Conservation (phyloP, 1,140 invertebrate species). For the Gonatopus flavifemur region DNA sequence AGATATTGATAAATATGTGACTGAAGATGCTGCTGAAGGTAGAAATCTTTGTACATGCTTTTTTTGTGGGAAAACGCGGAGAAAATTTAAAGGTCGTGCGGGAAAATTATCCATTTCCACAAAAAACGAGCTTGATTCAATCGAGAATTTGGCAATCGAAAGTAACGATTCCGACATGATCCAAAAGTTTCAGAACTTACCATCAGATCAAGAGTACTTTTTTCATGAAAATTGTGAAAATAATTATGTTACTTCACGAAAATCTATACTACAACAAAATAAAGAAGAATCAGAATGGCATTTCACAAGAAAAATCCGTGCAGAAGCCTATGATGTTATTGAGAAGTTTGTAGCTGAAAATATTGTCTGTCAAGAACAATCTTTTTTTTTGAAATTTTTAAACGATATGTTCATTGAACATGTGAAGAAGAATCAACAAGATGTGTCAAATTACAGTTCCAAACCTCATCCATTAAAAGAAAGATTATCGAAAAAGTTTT, state of each 20-base stretch:
- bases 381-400: conserved; percentile 6
- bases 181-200: conserved; percentile 4
- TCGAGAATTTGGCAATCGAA: not conserved
- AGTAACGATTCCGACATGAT: not conserved
- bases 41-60: conserved; percentile 1
- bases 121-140: not conserved
- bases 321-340: conserved; percentile 3
- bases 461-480: conserved; percentile 9
- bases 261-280: not conserved
- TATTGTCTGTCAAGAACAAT: conserved; percentile 1
- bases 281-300: conserved; percentile 8
- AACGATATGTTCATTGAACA: conserved; percentile 5
- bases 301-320: not conserved
- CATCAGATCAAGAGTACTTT: not conserved
- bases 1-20: not conserved
- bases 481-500: conserved; percentile 4
- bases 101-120: conserved; percentile 2
- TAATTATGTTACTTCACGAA: not conserved
- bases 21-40: not conserved
- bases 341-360: conserved; percentile 3
- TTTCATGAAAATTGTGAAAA: conserved; percentile 3
- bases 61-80: conserved; percentile 3
- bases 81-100: conserved; percentile 4
- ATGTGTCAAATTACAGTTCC: conserved; percentile 3
- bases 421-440: not conserved